A percentile compares a stretch with the other conserved stretches of the same genome.
These are phyloP conservation scores for Conus ventricosus DNA, from an alignment of 1,140 invertebrate genomes.

Conservation along the genomic window DNA sequence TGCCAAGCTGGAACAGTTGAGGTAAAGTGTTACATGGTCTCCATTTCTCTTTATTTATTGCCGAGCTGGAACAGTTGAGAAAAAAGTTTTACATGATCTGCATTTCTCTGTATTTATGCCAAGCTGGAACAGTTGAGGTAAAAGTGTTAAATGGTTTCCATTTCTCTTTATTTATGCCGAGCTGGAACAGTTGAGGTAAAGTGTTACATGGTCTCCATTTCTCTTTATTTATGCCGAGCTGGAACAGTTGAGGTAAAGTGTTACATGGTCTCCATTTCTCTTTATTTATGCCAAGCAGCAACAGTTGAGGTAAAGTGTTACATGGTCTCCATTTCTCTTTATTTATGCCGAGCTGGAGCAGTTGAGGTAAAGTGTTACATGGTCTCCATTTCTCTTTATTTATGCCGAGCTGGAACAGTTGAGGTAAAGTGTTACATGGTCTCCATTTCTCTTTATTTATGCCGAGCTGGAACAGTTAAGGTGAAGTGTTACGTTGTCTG, in stretches of 20 bases:
- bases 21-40: constrained; percentile 29
- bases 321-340: constrained; percentile 8
- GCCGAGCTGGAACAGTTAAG: no score
- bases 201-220: constrained; percentile 3
- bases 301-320: no score
- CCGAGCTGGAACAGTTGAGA: constrained; percentile 34
- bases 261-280: no score
- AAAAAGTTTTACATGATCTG: no score
- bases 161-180: no score
- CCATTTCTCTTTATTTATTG: constrained; percentile 19
- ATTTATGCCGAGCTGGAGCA: constrained; percentile 2
- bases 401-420: no score
- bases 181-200: no score
- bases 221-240: no score
- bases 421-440: no score
- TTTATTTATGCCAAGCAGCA: no score
- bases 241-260: constrained; percentile 47
- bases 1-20: constrained; percentile 35
- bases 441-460: constrained; percentile 21
- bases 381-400: no score
- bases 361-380: constrained; percentile 41
- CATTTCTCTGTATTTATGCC: constrained; percentile 16
- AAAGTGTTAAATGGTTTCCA: background rate
- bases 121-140: constrained; percentile 44
- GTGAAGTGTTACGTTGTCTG: no score